Percentiles rank a stretch among this genome's conserved stretches.
These are phyloP conservation scores for Microctonus hyperodae DNA, from an alignment of 2,888 invertebrate genomes.

Conservation along the genomic window DNA sequence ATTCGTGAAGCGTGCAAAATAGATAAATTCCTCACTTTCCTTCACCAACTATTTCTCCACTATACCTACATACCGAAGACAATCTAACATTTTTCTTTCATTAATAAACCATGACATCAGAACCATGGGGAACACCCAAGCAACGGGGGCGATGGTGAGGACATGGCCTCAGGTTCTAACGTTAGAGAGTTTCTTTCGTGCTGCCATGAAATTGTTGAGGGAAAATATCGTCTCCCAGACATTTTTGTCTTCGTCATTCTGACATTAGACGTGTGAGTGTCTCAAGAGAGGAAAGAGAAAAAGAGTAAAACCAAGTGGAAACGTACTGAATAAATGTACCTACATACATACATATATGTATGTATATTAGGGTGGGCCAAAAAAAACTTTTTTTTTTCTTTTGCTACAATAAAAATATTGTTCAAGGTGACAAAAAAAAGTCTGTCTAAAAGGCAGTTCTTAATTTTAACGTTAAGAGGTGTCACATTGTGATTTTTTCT, in stretches of 20 bases:
- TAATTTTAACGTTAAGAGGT: too few species aligned
- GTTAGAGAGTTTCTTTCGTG: not conserved
- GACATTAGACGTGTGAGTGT: slow-evolving; percentile 17
- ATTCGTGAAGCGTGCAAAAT: slow-evolving; percentile 20
- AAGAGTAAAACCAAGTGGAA: not conserved
- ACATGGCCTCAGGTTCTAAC: not conserved
- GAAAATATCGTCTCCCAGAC: slow-evolving; percentile 20
- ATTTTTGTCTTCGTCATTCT: slow-evolving; percentile 24
- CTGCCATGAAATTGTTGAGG: slow-evolving; percentile 14
- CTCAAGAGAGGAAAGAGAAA: not conserved
- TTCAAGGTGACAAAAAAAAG: too few species aligned
- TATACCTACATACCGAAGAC: not conserved
- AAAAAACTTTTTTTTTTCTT: too few species aligned
- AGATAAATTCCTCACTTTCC: slow-evolving; percentile 24
- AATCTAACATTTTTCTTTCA: slow-evolving; percentile 24
- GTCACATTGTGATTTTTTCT: too few species aligned
- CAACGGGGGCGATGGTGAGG: not conserved
- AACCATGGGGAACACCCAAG: not conserved
- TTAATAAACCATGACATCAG: slow-evolving; percentile 25
- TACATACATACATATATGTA: too few species aligned
- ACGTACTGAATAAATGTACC: too few species aligned
- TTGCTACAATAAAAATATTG: too few species aligned
- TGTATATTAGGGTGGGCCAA: too few species aligned
- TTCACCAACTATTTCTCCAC: slow-evolving; percentile 10
- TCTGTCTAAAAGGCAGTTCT: too few species aligned